phyloP scores from a whole-genome alignment of 2,888 invertebrate species.

The Heliconius hortense region DNA sequence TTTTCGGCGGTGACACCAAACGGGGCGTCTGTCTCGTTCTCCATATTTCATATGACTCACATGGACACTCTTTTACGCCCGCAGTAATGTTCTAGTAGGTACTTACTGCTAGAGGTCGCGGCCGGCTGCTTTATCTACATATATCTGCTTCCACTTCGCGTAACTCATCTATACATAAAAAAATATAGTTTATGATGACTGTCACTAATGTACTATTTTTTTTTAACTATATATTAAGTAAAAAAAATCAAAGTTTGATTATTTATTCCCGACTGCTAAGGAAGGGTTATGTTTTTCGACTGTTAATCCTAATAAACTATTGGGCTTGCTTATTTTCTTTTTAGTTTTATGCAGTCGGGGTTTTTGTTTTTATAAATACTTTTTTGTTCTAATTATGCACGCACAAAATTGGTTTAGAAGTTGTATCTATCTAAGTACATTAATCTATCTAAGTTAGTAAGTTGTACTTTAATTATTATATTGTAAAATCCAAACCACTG shows the following conservation, averaged over 20 bases:
- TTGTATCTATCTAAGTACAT: not conserved
- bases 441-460: no score
- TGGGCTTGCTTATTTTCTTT: no score
- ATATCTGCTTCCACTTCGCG: not conserved
- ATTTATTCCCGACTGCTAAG: no score
- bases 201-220: not conserved
- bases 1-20: not conserved
- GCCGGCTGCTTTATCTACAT: not conserved
- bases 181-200: not conserved
- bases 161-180: constrained; percentile 1
- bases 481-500: not conserved
- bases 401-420: no score
- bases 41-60: not conserved
- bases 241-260: no score
- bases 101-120: not conserved
- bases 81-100: no score
- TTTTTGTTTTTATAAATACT: no score
- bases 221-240: no score
- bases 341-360: no score
- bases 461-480: not conserved
- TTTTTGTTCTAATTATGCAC: no score
- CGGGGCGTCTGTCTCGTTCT: constrained; percentile 3
- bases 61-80: not conserved
- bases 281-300: no score
- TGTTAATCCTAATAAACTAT: no score